A percentile compares a stretch with the other conserved stretches of the same genome.
Conservation (phyloP, 2,113 vertebrate species). For the Plestiodon gilberti region DNA sequence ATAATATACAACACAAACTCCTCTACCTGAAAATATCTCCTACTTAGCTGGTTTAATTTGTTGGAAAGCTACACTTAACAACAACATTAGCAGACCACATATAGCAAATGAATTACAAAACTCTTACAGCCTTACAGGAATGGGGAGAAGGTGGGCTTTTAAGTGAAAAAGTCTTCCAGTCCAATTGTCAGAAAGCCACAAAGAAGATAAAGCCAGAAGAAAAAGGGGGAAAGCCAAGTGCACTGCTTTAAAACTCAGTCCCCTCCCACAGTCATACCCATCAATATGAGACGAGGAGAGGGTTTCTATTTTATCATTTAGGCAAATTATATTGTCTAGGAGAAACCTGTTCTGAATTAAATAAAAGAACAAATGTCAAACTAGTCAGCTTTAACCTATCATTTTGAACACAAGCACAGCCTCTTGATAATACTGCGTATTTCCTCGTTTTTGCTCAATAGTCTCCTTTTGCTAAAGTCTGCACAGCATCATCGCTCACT, state of each 20-base stretch:
- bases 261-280: neutral
- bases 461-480: neutral
- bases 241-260: neutral
- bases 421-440: neutral
- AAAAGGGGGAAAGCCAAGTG: neutral
- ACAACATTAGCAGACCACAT: too few relatives aligned
- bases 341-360: neutral
- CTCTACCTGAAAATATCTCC: too few relatives aligned
- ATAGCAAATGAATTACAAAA: too few relatives aligned
- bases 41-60: too few relatives aligned
- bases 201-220: neutral
- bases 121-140: neutral
- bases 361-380: neutral
- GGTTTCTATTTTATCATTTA: neutral
- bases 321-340: neutral
- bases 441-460: neutral
- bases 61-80: too few relatives aligned
- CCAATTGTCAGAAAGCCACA: neutral
- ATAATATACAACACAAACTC: too few relatives aligned
- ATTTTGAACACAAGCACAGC: neutral
- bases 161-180: neutral
- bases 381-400: neutral
- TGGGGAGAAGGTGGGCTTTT: neutral
- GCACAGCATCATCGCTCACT: neutral
- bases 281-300: neutral